Base-by-base conservation (phyloP, 2,888 invertebrate genomes). In the Siphlonurus alternatus region DNA sequence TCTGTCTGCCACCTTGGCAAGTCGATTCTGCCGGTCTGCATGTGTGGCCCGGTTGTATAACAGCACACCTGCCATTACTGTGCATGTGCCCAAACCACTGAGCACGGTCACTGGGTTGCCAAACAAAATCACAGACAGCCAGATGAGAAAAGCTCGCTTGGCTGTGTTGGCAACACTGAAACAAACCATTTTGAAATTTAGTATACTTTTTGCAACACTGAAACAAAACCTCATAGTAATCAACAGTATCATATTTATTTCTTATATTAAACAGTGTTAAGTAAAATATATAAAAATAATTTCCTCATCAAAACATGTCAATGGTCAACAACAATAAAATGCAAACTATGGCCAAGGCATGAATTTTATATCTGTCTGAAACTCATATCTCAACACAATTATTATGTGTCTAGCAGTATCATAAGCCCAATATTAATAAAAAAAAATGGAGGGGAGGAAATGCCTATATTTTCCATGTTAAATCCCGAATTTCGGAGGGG, bases 101-200 rank as follows among this genome's bases (percentile, higher is more conserved):
- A 87, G 76, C 63, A 84, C 76, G 60, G 88, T 88, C 67, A 89
- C 84, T 61, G 84, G 81, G 74, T 89, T 89, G 66, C 85, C 84
- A 74, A 89, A 88, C 73, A 87, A 77, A 67, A 88, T 73, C 65
- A 88, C 82, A 38, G 87, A 88, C 66, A 87, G 74, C 87, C 88
- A 88, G 70, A 89, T 89, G 53, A 89, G 77, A 70, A 87, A 83
- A 59, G 89, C 89, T 71, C 89, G 76, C 75, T 89, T 89, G 59
- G 84, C 86, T 67, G 88, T 88, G 75, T 89, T 89, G 24, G 86
- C 87, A 68, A 89, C 89, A 76, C 88, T 88, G 76, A 68, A 79
- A 72, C 18, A n/a, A n/a, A n/a, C n/a, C n/a, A n/a, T n/a, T n/a
- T n/a, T 19, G 22, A n/a, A 62, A 62, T 23, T 20, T 22, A 19